These are phyloP conservation scores for Platycnemis pennipes DNA, from an alignment of 2,888 invertebrate genomes.

Conservation along the genomic window DNA sequence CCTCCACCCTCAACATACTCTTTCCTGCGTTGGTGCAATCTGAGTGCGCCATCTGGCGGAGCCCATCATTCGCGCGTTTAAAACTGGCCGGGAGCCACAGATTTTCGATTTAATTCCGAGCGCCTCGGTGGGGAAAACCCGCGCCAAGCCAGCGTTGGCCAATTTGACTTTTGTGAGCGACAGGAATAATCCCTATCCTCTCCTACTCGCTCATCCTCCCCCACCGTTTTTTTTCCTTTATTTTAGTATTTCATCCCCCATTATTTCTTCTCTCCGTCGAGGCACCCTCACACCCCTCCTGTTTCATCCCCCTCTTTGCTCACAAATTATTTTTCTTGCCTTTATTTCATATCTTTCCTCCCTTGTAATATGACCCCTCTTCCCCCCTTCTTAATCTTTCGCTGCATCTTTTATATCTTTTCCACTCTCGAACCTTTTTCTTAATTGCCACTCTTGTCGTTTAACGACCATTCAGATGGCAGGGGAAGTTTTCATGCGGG, in stretches of 20 bases:
- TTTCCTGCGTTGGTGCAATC: not conserved
- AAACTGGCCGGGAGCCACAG: not conserved
- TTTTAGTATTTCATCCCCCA: not conserved
- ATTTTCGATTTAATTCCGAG: constrained; percentile 3
- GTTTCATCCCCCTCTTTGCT: not conserved
- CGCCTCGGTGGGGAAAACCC: not conserved
- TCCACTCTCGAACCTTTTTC: not conserved
- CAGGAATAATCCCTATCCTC: not conserved
- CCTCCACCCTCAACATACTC: not conserved
- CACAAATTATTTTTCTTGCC: not conserved
- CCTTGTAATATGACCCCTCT: not conserved
- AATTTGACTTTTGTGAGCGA: not conserved
- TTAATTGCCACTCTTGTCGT: not conserved
- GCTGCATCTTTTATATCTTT: not conserved
- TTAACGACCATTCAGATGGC: not conserved
- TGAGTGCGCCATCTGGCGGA: not conserved
- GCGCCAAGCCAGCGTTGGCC: not conserved
- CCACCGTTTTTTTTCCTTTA: too few species aligned
- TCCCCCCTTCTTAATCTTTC: not conserved
- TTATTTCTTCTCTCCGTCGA: not conserved
- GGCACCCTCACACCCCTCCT: not conserved
- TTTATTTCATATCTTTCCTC: constrained; percentile 1
- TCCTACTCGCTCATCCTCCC: too few species aligned
- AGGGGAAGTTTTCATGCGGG: too few species aligned
- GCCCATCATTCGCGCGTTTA: not conserved